Percentiles rank a stretch among this genome's conserved stretches.
These are phyloP conservation scores for Harmothoe impar DNA, from an alignment of 2,888 invertebrate genomes.

Conservation along the genomic window DNA sequence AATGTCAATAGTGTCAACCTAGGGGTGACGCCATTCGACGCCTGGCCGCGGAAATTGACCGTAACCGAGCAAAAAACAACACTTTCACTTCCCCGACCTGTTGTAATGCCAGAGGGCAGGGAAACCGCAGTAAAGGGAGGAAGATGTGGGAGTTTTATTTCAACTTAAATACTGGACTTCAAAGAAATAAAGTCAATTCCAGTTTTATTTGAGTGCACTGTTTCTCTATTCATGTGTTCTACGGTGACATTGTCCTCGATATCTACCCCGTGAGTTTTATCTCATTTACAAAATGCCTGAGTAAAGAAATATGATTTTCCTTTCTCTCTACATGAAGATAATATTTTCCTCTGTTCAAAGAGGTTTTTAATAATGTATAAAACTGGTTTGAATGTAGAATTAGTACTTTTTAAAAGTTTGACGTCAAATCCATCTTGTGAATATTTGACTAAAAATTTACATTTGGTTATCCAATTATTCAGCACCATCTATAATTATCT, in stretches of 20 bases:
- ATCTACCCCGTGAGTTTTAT: background rate
- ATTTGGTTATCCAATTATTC: background rate
- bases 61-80: background rate
- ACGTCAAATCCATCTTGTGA: background rate
- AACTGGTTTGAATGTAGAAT: too few species aligned
- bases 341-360: too few species aligned
- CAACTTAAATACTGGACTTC: background rate
- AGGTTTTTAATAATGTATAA: too few species aligned
- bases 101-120: background rate
- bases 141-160: background rate
- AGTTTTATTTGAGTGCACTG: background rate
- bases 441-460: background rate
- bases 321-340: too few species aligned
- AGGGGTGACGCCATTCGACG: background rate
- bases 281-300: too few species aligned
- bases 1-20: constrained; percentile 8
- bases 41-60: background rate
- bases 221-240: too few species aligned
- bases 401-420: background rate
- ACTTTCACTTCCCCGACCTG: background rate
- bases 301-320: too few species aligned
- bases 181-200: background rate
- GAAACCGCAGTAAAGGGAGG: background rate
- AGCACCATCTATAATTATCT: background rate
- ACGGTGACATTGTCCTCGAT: background rate